Percentiles rank a stretch among this genome's conserved stretches.
These are phyloP conservation scores for Phyllopteryx taeniolatus DNA, from an alignment of 2,113 vertebrate species.

Conservation along the genomic window DNA sequence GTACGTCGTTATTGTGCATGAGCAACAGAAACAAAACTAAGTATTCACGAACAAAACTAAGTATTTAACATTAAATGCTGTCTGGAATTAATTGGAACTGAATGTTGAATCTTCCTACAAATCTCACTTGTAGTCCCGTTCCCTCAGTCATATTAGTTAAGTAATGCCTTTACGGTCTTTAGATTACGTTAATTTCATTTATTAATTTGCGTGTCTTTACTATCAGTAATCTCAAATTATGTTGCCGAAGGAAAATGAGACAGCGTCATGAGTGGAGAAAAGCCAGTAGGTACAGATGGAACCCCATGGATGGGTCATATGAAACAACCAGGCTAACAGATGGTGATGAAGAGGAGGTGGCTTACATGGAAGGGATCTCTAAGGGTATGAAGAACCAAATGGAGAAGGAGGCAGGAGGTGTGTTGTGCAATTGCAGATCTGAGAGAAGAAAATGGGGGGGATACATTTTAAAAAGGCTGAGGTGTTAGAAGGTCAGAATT, in stretches of 20 bases:
- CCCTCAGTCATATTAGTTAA: not conserved
- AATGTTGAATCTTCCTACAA: not conserved
- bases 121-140: not conserved
- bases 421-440: not conserved
- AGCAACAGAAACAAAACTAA: not conserved
- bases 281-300: slow-evolving; percentile 9
- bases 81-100: not conserved
- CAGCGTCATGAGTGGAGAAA: not conserved
- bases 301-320: slow-evolving; percentile 9
- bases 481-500: not conserved
- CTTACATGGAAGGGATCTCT: slow-evolving; percentile 3
- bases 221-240: not conserved
- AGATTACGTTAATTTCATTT: not conserved
- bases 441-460: not conserved
- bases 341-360: slow-evolving; percentile 6
- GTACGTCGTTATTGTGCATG: not conserved
- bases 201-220: not conserved
- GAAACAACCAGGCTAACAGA: slow-evolving; percentile 14
- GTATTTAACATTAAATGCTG: not conserved
- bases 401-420: slow-evolving; percentile 6
- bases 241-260: not conserved
- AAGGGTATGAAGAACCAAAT: not conserved
- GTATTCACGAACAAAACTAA: not conserved
- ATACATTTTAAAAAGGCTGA: not conserved
- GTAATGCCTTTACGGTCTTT: not conserved